Evolutionary conservation across 2,888 invertebrate genomes (phyloP), one percentile per base, ranked within the genome.

Genomic region (Podabrus alpinus): DNA sequence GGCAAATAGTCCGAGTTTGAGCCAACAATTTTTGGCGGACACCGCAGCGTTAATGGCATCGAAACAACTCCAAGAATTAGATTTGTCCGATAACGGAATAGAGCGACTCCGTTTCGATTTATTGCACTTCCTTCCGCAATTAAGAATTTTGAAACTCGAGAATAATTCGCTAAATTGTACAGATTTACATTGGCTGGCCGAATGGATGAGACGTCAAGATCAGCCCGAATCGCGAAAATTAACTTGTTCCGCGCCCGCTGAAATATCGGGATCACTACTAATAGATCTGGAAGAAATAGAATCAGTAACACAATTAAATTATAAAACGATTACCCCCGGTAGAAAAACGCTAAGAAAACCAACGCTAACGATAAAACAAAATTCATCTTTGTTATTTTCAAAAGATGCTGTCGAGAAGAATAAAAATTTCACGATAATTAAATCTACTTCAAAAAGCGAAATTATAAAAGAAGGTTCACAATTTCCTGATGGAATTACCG

Each of bases 141-240:
- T 95, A 68, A 90, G 91, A 80, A 89, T 90, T 16, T 86, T 95
- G 67, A 89, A 92, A 80, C 85, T 95, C 73, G 90, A 90, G 72
- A 93, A 92, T 5, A 95, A 95, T 85, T 89, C 90, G 19, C 91
- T 94, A 87, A 92, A 93, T 82, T 95, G 95, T 85, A 90, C 89
- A 66, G 89, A 90, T 24, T 88, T 92, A 75, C 86, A 90, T 77
- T 93, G 75, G 73, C 16, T 72, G 15, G 91, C 90, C 24, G 89
- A 91, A 75, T 94, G 94, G 94, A 90, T 94, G 88, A 89, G 88
- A 59, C 86, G 88, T 21, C 89, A 89, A 76, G 85, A 88, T 29
- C 87, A 89, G 29, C 82, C 83, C 1, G 85, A 86, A 72, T 86
- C 86, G 72, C 78, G 82, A 59, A 81, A 85, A 73, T 86, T 89